Percentiles rank a stretch among this genome's conserved stretches.
Conservation (phyloP, 2,888 invertebrate genomes). For the Parochlus steinenii region DNA sequence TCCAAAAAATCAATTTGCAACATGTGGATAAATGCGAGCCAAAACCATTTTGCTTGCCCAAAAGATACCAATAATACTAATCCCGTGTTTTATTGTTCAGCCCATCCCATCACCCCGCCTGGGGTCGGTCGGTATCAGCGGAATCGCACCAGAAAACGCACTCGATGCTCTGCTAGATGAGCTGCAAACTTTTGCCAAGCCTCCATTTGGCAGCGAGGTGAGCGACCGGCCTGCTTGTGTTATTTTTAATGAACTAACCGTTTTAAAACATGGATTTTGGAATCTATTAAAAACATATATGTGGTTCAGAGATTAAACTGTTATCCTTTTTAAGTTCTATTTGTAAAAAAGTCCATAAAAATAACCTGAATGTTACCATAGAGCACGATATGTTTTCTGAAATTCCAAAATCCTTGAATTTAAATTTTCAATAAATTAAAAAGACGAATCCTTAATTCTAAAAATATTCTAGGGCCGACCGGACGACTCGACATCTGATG, state of each 20-base stretch:
- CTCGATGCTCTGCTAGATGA: conserved; percentile 94
- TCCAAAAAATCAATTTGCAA: too few relatives aligned
- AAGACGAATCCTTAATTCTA: background rate
- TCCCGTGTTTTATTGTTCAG: too few relatives aligned
- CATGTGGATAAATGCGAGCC: too few relatives aligned
- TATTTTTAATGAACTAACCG: conserved; percentile 13
- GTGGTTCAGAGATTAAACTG: conserved; percentile 20
- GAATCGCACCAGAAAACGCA: conserved; percentile 69
- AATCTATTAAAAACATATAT: too few relatives aligned
- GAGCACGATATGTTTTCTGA: background rate
- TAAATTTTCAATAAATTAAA: background rate
- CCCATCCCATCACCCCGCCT: conserved; percentile 5
- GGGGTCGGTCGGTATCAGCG: conserved; percentile 37
- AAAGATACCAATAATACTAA: too few relatives aligned
- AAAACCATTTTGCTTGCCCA: too few relatives aligned
- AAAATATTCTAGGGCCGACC: conserved; percentile 22
- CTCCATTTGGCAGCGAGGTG: conserved; percentile 24
- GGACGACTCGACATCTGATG: conserved; percentile 31
- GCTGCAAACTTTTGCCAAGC: conserved; percentile 75
- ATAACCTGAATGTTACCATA: background rate
- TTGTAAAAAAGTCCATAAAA: background rate
- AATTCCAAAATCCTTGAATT: background rate
- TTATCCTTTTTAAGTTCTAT: conserved; percentile 14
- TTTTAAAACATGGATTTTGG: conserved; percentile 17
- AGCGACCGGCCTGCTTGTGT: conserved; percentile 14